Evolutionary conservation across 2,797 vertebrate genomes (phyloP), one percentile per base, ranked within the genome.

Genomic region (Liparis tanakae): DNA sequence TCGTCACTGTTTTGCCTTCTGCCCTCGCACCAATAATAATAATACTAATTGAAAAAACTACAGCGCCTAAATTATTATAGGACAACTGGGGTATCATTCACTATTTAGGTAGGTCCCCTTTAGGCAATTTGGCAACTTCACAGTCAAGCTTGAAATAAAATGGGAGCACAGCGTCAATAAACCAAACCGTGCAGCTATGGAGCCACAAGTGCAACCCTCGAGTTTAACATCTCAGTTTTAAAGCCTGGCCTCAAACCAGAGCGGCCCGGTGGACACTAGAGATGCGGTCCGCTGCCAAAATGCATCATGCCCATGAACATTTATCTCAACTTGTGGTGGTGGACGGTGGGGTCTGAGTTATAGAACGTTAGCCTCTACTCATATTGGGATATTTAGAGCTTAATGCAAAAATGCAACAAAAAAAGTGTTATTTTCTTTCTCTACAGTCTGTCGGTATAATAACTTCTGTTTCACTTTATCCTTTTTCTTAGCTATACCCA

Each of bases 281-380:
- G 78, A 71, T 22, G 2, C 64, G 76, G 72, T 59, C 39, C 44
- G n/a, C 46, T 41, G 74, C 80, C 79, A 83, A 83, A 77, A 57
- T 34, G 60, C 73, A 80, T 84, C 72, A 78, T 20, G 10, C 44
- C 30, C 30, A 14, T 10, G n/a, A 58, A 77, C 77, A 73, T 77
- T 66, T 57, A 48, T 76, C 60, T 73, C 20, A 65, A 87, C 51
- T 66, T 56, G 48, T 65, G 50, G 54, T 74, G 64, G 73, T 46
- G 68, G 20, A 72, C 67, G 75, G 78, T 71, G 74, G 69, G 62
- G 56, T 79, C 41, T 55, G 68, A 60, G 39, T 78, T 72, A 82
- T 80, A 30, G 59, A 74, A 74, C 71, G 65, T 83, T 82, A 74
- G 79, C 80, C 85, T 82, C 76, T 53, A 72, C 43, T 78, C 59